Evolutionary conservation across 2,888 invertebrate species (phyloP).

Genomic region (Tanytarsus gracilentus): DNA sequence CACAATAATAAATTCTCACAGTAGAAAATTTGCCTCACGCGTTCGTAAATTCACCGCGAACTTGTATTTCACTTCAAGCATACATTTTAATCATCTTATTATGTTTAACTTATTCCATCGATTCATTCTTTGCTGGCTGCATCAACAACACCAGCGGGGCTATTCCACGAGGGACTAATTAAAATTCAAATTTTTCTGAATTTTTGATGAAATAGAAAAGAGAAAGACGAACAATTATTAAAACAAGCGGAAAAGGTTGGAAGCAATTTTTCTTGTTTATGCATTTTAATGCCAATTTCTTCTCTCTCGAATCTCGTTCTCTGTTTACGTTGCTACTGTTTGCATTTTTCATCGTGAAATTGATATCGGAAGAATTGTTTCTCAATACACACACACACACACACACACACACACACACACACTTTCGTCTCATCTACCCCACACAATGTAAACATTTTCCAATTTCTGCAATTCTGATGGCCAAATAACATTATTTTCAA

Average conservation of each 20-base stretch:
- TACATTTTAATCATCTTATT: conserved; percentile 16
- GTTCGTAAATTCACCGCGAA: background rate
- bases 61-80: background rate
- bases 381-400: too few relatives aligned
- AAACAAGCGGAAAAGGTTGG: background rate
- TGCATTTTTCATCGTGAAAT: background rate
- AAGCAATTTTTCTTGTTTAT: background rate
- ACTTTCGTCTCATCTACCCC: too few relatives aligned
- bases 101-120: background rate
- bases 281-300: background rate
- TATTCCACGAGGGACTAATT: conserved; percentile 6
- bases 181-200: conserved; percentile 1
- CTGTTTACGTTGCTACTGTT: too few relatives aligned
- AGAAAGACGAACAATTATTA: background rate
- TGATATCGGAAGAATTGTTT: too few relatives aligned
- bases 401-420: too few relatives aligned
- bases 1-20: background rate
- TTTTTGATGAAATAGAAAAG: background rate
- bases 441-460: too few relatives aligned
- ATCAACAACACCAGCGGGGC: background rate
- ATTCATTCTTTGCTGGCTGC: background rate
- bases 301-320: too few relatives aligned
- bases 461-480: too few relatives aligned
- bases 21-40: background rate
- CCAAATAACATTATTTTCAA: too few relatives aligned